Conservation (phyloP, 2,113 vertebrate genomes). For the Dromas ardeola region DNA sequence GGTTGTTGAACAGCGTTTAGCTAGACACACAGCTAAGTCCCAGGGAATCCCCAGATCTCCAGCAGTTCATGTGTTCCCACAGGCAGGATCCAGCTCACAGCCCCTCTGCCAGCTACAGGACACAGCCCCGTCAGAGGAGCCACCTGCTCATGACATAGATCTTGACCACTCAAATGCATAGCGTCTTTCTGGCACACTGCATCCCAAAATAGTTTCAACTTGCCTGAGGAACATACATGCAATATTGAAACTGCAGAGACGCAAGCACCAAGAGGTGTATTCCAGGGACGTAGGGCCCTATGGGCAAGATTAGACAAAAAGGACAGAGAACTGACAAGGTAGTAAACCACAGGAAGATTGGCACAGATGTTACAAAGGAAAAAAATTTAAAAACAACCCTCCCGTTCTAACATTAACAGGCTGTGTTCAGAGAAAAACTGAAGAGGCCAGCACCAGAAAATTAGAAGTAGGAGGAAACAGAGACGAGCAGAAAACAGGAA, state of each 20-base stretch:
- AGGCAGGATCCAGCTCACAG: background rate
- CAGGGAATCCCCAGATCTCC: background rate
- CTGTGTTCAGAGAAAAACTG: background rate
- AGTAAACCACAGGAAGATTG: background rate
- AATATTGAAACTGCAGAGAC: constrained; percentile 7
- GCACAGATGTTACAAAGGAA: background rate
- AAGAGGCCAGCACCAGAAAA: background rate
- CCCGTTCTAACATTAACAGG: background rate
- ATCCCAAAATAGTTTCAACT: constrained; percentile 26
- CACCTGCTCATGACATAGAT: background rate
- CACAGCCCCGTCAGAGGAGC: background rate
- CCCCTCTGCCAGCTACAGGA: background rate
- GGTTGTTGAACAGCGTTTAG: background rate
- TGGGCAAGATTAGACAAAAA: background rate
- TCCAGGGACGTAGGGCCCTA: background rate
- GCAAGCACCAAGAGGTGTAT: background rate
- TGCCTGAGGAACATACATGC: background rate
- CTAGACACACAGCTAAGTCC: background rate
- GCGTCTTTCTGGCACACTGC: background rate
- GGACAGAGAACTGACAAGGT: background rate
- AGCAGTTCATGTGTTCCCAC: background rate
- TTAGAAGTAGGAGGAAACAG: background rate
- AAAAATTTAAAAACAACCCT: background rate
- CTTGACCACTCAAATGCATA: background rate
- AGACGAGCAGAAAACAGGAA: background rate